Percentiles rank a stretch among this genome's conserved stretches.
Evolutionary conservation across 2,888 invertebrate species (phyloP).

Genomic region (Himalopsyche anomala): DNA sequence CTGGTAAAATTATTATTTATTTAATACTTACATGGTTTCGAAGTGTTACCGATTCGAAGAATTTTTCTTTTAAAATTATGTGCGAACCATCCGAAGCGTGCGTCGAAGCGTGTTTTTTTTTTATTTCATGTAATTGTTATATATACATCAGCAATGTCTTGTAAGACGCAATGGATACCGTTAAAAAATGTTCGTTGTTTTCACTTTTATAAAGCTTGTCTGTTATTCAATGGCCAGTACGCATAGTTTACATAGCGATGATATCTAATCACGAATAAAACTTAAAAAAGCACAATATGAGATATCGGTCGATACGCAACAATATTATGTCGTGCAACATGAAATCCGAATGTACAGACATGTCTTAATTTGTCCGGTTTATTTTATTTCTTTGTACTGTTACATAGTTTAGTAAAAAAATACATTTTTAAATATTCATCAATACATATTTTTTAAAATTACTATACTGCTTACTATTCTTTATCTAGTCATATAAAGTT

Average conservation of each 20-base stretch:
- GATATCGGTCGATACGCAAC: too few relatives aligned
- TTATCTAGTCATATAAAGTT: too few relatives aligned
- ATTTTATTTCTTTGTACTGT: too few relatives aligned
- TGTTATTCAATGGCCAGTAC: slow-evolving; percentile 7
- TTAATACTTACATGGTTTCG: background rate
- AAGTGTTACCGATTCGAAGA: background rate
- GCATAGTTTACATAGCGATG: background rate
- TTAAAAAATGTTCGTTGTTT: background rate
- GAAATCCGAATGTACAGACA: too few relatives aligned
- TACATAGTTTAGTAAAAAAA: too few relatives aligned
- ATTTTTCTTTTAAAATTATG: background rate
- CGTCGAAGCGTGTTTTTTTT: background rate
- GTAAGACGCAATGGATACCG: background rate
- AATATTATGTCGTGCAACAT: too few relatives aligned
- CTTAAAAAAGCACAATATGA: too few relatives aligned
- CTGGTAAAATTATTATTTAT: too few relatives aligned
- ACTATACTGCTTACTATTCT: too few relatives aligned
- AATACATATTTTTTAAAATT: too few relatives aligned
- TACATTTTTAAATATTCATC: too few relatives aligned
- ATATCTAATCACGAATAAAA: background rate
- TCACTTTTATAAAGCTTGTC: background rate
- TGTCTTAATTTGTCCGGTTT: too few relatives aligned
- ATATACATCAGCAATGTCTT: background rate
- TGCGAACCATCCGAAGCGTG: background rate
- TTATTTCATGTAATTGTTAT: background rate